Percentiles rank a stretch among this genome's conserved stretches.
phyloP scores from a whole-genome alignment of 2,888 invertebrate genomes.

The Saturnia japonica region DNA sequence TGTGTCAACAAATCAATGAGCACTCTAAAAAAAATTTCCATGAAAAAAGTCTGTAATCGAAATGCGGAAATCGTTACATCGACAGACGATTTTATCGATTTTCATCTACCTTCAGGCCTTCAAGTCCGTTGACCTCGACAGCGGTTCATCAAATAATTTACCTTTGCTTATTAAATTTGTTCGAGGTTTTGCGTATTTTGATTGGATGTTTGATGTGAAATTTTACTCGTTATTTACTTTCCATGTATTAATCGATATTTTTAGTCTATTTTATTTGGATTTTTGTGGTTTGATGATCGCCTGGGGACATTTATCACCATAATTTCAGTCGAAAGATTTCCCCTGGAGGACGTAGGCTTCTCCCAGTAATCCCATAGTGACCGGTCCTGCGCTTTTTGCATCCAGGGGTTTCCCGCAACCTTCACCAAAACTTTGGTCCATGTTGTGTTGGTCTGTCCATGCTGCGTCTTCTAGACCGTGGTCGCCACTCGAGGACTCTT shows the following conservation, averaged over 20 bases:
- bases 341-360: no score
- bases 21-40: background rate
- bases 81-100: constrained; percentile 18
- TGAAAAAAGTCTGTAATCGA: background rate
- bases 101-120: constrained; percentile 2
- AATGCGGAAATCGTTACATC: background rate
- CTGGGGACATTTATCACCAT: no score
- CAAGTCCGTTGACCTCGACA: constrained; percentile 1
- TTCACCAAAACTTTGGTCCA: no score
- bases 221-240: background rate
- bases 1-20: background rate
- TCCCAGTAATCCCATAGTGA: no score
- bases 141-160: constrained; percentile 5
- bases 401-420: no score
- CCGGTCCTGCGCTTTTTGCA: no score
- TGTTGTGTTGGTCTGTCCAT: no score
- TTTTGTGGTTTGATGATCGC: no score
- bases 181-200: background rate
- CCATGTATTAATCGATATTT: background rate
- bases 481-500: no score
- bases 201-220: background rate
- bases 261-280: no score
- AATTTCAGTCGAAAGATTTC: no score
- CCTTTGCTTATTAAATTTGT: constrained; percentile 1
- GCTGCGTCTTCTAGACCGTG: no score